Evolutionary conservation across 2,113 vertebrate species (phyloP).

Genomic region (Tiliqua scincoides): DNA sequence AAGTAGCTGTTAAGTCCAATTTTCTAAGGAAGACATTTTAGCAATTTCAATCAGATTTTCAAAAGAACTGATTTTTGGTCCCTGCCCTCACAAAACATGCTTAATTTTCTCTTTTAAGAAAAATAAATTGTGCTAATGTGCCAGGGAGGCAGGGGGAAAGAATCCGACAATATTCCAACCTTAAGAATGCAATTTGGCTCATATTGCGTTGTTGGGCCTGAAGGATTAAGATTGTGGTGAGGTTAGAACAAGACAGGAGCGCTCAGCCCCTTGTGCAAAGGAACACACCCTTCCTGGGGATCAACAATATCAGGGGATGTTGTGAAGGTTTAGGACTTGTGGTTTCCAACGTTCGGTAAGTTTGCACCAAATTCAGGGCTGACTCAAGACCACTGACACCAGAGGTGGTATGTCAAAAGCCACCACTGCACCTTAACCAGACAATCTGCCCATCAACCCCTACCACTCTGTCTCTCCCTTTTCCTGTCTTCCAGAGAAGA

Average conservation of each 20-base stretch:
- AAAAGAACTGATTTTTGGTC: conserved; percentile 36
- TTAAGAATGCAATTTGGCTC: neutral
- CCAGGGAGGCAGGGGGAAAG: neutral
- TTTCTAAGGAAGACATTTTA: conserved; percentile 45
- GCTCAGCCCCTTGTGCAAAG: neutral
- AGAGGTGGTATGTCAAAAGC: too few species aligned
- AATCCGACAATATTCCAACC: too few species aligned
- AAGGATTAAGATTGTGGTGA: conserved; percentile 32
- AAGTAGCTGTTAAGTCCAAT: conserved; percentile 49
- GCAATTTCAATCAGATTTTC: conserved; percentile 50
- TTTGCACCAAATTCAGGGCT: too few species aligned
- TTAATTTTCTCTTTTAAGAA: conserved; percentile 46
- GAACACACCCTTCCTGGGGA: neutral
- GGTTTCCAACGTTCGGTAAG: neutral
- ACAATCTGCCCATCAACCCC: too few species aligned
- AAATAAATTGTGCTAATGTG: conserved; percentile 29
- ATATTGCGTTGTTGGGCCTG: neutral
- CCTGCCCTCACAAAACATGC: conserved; percentile 17
- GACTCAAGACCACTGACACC: too few species aligned
- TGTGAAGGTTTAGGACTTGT: neutral
- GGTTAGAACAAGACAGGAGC: conserved; percentile 1
- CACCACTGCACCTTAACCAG: too few species aligned
- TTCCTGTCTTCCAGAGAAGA: too few species aligned
- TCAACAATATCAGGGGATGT: neutral
- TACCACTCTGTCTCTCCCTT: too few species aligned